These are phyloP conservation scores for Pemphigus obesinymphae DNA, from an alignment of 1,140 invertebrate genomes.

Conservation along the genomic window DNA sequence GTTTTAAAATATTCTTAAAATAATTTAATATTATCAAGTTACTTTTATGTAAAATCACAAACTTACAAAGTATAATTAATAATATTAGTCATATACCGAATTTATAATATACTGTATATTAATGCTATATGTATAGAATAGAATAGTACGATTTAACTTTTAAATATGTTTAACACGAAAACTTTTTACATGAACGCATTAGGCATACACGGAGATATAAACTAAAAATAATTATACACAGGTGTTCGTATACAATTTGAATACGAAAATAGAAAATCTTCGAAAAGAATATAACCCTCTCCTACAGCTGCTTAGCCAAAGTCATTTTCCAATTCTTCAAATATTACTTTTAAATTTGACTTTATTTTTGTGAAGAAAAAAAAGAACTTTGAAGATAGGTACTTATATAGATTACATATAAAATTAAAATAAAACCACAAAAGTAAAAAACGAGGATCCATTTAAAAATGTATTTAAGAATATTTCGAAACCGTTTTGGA, in stretches of 20 bases:
- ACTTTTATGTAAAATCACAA: too few species aligned
- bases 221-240: conserved; percentile 24
- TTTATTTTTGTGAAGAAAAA: not conserved
- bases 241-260: not conserved
- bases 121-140: too few species aligned
- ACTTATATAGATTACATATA: not conserved
- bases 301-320: not conserved
- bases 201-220: not conserved
- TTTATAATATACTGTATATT: too few species aligned
- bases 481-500: not conserved
- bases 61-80: too few species aligned
- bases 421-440: not conserved
- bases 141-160: too few species aligned
- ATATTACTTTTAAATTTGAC: not conserved
- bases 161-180: not conserved
- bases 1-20: too few species aligned
- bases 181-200: not conserved
- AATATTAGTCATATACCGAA: too few species aligned
- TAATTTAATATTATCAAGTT: too few species aligned
- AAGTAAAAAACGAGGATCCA: not conserved
- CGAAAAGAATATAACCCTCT: not conserved
- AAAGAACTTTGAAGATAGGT: too few species aligned
- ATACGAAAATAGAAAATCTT: not conserved
- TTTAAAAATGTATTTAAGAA: not conserved
- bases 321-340: not conserved